A percentile compares a stretch with the other conserved stretches of the same genome.
Evolutionary conservation across 92 coral and sea anemone genomes (phyloP).

Genomic region (Parazoanthus darwini): DNA sequence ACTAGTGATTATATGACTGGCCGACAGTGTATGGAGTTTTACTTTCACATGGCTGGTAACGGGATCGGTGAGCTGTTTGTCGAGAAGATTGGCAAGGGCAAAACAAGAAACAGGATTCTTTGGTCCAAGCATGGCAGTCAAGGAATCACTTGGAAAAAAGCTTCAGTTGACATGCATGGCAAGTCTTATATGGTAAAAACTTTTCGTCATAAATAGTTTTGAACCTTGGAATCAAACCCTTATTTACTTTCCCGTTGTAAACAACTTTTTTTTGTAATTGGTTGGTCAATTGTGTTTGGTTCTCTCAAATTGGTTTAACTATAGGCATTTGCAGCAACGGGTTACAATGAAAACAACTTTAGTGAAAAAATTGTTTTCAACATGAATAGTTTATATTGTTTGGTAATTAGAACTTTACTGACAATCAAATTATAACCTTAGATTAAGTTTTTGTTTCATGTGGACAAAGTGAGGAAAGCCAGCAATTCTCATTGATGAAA

Average conservation of each 20-base stretch:
- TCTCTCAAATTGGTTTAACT: no score
- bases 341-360: no score
- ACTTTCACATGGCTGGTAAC: constrained; percentile 86
- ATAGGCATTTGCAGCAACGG: no score
- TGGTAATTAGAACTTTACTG: no score
- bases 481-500: no score
- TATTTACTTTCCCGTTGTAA: neutral
- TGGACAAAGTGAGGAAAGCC: no score
- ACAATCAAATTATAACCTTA: no score
- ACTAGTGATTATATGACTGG: constrained; percentile 74
- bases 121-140: constrained; percentile 74
- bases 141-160: constrained; percentile 71
- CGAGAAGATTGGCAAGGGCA: constrained; percentile 45
- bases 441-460: no score
- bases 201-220: neutral
- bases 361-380: no score
- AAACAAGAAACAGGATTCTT: constrained; percentile 34
- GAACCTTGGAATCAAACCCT: neutral
- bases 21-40: constrained; percentile 73
- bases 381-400: no score
- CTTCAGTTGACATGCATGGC: constrained; percentile 57
- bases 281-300: no score
- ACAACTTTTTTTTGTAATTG: no score
- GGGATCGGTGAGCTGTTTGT: constrained; percentile 71
- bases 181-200: constrained; percentile 57